Evolutionary conservation across 2,113 vertebrate species (phyloP).

Genomic region (Gallinago jamesoni): DNA sequence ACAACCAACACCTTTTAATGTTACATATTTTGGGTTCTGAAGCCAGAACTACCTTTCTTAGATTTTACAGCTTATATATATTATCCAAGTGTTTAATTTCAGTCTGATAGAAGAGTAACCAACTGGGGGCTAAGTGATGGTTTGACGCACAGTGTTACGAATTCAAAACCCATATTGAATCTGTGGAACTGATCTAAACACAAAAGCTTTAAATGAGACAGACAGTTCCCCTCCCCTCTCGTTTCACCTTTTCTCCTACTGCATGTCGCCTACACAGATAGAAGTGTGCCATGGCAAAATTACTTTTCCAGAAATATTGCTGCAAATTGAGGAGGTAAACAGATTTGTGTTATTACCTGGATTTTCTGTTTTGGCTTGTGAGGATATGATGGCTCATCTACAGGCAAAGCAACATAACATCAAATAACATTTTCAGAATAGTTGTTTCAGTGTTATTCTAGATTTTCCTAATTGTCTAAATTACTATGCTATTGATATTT

Average conservation of each 20-base stretch:
- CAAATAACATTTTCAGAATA: background rate
- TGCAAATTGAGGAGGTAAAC: background rate
- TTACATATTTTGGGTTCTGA: background rate
- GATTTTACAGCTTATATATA: background rate
- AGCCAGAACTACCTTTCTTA: background rate
- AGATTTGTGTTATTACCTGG: background rate
- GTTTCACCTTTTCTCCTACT: background rate
- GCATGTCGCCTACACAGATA: background rate
- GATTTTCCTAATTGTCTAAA: background rate
- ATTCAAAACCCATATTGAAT: background rate
- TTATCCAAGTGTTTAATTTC: background rate
- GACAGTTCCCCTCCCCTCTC: background rate
- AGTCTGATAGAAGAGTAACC: background rate
- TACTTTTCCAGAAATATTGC: background rate
- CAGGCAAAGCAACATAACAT: background rate
- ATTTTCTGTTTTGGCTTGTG: background rate
- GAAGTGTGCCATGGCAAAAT: fast-evolving
- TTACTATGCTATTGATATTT: background rate
- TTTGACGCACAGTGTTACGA: background rate
- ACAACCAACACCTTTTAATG: background rate
- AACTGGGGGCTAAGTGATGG: background rate
- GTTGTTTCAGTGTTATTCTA: background rate
- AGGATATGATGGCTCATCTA: background rate
- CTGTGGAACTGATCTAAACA: background rate
- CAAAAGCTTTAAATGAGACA: background rate